Percentiles rank a stretch among this genome's conserved stretches.
These are phyloP conservation scores for Euspilapteryx auroguttella DNA, from an alignment of 2,888 invertebrate genomes.

Conservation along the genomic window DNA sequence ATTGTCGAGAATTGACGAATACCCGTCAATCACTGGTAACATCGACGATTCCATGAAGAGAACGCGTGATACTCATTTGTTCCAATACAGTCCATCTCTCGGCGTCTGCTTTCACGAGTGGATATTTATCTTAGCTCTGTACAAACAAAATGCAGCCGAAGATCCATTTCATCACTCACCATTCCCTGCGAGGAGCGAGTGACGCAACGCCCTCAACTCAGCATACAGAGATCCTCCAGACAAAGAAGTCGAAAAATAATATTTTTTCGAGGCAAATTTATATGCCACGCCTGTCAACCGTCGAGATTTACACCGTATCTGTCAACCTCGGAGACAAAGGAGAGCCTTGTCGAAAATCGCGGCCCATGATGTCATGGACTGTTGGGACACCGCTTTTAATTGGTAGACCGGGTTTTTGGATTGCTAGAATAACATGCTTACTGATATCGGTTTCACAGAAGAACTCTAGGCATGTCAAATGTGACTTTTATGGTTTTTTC, in stretches of 20 bases:
- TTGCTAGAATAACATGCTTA: neutral
- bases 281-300: conserved; percentile 36
- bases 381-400: neutral
- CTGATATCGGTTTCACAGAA: too few species aligned
- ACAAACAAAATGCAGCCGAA: conserved; percentile 41
- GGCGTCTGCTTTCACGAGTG: too few species aligned
- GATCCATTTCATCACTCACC: conserved; percentile 43
- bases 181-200: conserved; percentile 5
- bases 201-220: conserved; percentile 14
- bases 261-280: conserved; percentile 33
- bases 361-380: conserved; percentile 41
- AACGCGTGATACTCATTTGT: too few species aligned
- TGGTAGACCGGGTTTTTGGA: neutral
- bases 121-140: too few species aligned
- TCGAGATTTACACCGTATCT: conserved; percentile 45
- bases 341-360: conserved; percentile 22
- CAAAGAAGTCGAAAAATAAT: conserved; percentile 35
- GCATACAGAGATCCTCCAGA: conserved; percentile 8
- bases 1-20: too few species aligned
- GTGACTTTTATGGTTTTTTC: neutral
- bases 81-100: too few species aligned
- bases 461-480: neutral
- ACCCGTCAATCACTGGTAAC: too few species aligned
- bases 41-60: too few species aligned
- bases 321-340: conserved; percentile 44